Evolutionary conservation across 2,113 vertebrate species (phyloP).

Genomic region (Caretta caretta): DNA sequence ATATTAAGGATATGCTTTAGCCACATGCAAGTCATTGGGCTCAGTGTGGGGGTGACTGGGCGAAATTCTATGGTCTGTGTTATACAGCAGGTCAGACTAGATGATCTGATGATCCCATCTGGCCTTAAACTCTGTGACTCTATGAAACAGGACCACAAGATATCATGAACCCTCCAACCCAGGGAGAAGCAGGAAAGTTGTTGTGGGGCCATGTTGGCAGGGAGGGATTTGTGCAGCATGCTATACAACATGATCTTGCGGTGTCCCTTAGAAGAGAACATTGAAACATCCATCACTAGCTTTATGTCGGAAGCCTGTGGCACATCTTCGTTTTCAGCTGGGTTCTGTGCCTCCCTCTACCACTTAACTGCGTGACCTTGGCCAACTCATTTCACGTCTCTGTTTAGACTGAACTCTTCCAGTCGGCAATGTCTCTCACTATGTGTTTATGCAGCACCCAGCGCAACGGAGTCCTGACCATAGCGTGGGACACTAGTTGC

Average conservation of each 20-base stretch:
- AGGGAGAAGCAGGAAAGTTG: background rate
- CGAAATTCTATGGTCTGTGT: background rate
- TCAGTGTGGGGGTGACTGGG: background rate
- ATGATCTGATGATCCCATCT: background rate
- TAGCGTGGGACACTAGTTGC: fast-evolving
- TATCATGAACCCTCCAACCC: background rate
- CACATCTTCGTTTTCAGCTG: fast-evolving
- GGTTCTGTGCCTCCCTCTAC: background rate
- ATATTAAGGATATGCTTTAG: background rate
- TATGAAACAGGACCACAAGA: background rate
- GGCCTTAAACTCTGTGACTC: background rate
- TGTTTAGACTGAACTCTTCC: background rate
- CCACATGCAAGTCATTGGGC: background rate
- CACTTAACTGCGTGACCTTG: fast-evolving
- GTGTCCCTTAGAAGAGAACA: background rate
- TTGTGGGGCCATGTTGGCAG: background rate
- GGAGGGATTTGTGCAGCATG: background rate
- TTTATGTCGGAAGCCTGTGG: background rate
- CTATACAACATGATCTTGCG: background rate
- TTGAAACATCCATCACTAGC: fast-evolving
- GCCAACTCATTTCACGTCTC: background rate
- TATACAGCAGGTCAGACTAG: background rate
- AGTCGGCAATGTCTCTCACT: fast-evolving
- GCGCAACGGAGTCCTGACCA: background rate
- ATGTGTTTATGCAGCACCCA: too few species aligned